Percentiles rank a stretch among this genome's conserved stretches.
These are phyloP conservation scores for Upupa epops DNA, from an alignment of 2,113 vertebrate genomes.

Conservation along the genomic window DNA sequence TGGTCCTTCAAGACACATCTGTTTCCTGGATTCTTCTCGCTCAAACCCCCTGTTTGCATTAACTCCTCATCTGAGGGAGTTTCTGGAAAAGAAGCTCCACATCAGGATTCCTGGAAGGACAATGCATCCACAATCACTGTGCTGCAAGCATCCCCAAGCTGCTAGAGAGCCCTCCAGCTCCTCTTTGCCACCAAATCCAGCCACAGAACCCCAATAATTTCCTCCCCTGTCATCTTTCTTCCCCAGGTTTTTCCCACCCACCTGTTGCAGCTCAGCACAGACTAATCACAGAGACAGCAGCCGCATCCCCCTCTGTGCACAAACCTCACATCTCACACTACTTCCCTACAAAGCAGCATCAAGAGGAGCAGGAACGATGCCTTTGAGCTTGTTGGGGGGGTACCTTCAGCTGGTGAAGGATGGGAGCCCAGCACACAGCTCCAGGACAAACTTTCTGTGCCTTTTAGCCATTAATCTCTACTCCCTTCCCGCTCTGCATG, in stretches of 20 bases:
- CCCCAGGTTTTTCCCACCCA: not conserved
- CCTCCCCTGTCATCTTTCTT: not conserved
- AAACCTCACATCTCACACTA: not conserved
- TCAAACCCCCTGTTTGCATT: not conserved
- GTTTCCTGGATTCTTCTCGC: not conserved
- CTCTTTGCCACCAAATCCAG: not conserved
- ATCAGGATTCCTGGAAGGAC: fast-evolving
- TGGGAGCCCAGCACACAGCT: fast-evolving
- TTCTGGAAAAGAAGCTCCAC: not conserved
- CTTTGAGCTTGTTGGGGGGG: not conserved
- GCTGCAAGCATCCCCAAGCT: not conserved
- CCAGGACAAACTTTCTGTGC: not conserved
- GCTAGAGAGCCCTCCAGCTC: not conserved
- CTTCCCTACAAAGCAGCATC: not conserved
- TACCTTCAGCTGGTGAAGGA: not conserved
- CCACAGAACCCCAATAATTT: not conserved
- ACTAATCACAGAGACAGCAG: not conserved
- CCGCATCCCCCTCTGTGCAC: fast-evolving
- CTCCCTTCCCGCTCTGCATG: not conserved
- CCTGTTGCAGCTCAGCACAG: not conserved
- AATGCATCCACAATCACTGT: not conserved
- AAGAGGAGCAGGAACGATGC: not conserved
- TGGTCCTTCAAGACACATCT: too few relatives aligned
- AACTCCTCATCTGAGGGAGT: not conserved
- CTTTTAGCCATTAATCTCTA: not conserved